Conservation (phyloP, 1,140 invertebrate species). For the Lasioglossum baleicum region DNA sequence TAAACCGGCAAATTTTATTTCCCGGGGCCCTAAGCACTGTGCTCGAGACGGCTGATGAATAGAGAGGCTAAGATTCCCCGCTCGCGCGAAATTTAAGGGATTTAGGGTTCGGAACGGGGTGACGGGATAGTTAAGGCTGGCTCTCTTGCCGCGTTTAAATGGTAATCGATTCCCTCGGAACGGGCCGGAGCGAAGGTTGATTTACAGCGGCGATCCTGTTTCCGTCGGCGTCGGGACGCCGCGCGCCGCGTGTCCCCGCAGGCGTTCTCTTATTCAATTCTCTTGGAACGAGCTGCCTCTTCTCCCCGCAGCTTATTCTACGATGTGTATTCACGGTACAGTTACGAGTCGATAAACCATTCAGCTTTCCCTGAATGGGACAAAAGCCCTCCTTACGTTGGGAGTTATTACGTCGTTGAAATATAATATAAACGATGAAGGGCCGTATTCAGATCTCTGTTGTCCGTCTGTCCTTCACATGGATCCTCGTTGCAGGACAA, state of each 20-base stretch:
- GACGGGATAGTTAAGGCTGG: not conserved
- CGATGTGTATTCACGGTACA: slow-evolving; percentile 9
- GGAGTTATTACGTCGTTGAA: slow-evolving; percentile 10
- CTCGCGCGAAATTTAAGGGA: slow-evolving; percentile 13
- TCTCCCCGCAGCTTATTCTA: not conserved
- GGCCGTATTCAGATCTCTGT: not conserved
- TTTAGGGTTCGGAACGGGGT: not conserved
- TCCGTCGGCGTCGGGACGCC: not conserved
- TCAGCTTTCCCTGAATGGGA: not conserved
- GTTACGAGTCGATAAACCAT: not conserved
- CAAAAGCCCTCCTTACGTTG: not conserved
- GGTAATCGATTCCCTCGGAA: slow-evolving; percentile 25
- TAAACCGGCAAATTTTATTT: no score
- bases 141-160: slow-evolving; percentile 22
- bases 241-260: not conserved
- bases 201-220: not conserved
- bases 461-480: not conserved
- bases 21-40: no score
- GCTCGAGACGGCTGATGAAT: not conserved
- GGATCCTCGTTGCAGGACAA: no score
- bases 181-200: not conserved
- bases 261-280: not conserved
- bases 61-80: not conserved
- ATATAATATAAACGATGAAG: not conserved
- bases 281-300: not conserved